Evolutionary conservation across 2,888 invertebrate genomes (phyloP), one percentile per base, ranked within the genome.

Genomic region (Ischnura elegans): DNA sequence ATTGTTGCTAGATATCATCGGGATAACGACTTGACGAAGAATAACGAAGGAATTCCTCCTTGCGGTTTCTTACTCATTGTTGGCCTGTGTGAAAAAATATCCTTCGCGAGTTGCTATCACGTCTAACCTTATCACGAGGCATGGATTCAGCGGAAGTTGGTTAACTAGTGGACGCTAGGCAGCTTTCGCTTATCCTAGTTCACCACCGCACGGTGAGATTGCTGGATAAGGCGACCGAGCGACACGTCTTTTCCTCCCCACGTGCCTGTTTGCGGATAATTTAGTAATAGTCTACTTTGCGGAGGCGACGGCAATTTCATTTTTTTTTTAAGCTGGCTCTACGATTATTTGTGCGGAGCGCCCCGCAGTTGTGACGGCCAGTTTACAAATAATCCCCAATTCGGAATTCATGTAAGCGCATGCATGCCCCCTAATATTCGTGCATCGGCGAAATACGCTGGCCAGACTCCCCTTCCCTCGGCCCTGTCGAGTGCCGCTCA

Each of bases 391-490:
- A 85, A 13, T 19, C 36, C 13, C 43, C 43, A 13, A 85, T 43
- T 85, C 85, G 42, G 85, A 43, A 43, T 85, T 43, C 85, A 42
- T 85, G 85, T 85, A 42, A 42, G 85, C 85, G 43, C 42, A 36
- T 85, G 45, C 87, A 2, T 55, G 87, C 36, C 87, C 36, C 51
- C 29, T 87, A 36, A 87, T 87, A 51, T 87, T 87, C 87, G 46
- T n/a, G 87, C 46, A 87, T 51, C 29, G 87, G 87, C 87, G 51
- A 51, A 87, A 87, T 55, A 51, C 87, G 51, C 51, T 87, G 21
- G 47, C 51, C 87, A 47, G 47, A 51, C 51, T 29, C 47, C 21
- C 61, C 51, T 29, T 87, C 76, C 25, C 43, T 43, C 85, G 13
- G 42, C 51, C 47, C 51, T 36, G 47, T 51, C 36, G 87, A 87